A percentile compares a stretch with the other conserved stretches of the same genome.
Evolutionary conservation across 2,888 invertebrate species (phyloP).

Genomic region (Apamea epomidion): DNA sequence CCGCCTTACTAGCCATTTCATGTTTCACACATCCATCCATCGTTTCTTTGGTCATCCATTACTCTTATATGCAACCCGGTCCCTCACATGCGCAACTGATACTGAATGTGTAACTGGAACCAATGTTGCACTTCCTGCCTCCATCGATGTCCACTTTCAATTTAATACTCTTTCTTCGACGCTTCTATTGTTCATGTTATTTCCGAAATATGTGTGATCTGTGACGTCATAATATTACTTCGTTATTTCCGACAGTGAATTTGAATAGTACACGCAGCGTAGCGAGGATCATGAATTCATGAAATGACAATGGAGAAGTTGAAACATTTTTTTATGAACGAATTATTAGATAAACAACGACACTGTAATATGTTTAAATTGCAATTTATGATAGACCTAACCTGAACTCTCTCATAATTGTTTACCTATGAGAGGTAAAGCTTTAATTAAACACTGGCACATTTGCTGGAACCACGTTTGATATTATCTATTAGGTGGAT

Average conservation of each 20-base stretch:
- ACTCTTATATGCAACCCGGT: neutral
- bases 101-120: constrained; percentile 1
- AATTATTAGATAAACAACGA: too few relatives aligned
- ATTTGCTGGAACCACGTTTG: neutral
- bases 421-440: too few relatives aligned
- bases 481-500: neutral
- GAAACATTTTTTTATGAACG: neutral
- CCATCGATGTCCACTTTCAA: neutral
- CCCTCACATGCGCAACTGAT: neutral
- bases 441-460: neutral
- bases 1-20: neutral
- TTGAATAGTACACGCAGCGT: neutral
- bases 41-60: too few relatives aligned
- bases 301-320: neutral
- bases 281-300: neutral
- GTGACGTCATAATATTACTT: neutral
- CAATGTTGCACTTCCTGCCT: constrained; percentile 10
- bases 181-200: constrained; percentile 14
- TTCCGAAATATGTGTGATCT: neutral
- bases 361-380: too few relatives aligned
- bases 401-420: neutral
- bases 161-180: constrained; percentile 10
- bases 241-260: neutral
- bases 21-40: neutral
- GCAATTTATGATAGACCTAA: neutral